These are phyloP conservation scores for Festucalex cinctus DNA, from an alignment of 2,113 vertebrate species.

Conservation along the genomic window DNA sequence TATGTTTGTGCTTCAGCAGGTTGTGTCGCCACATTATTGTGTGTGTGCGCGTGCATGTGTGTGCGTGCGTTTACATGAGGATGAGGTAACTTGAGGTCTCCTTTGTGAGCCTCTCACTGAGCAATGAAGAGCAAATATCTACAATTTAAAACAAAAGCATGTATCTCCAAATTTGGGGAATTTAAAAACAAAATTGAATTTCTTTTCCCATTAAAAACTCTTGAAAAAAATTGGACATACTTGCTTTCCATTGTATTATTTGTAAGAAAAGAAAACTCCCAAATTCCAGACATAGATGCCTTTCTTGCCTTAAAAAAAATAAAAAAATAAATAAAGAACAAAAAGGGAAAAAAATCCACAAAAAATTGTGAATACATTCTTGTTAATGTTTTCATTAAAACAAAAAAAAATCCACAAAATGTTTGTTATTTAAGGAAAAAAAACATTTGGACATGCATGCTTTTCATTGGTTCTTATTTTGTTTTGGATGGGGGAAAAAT, in stretches of 20 bases:
- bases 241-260: too few relatives aligned
- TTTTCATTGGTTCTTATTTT: not conserved
- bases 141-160: not conserved
- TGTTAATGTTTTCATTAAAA: not conserved
- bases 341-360: not conserved
- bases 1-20: constrained; percentile 62
- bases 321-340: too few relatives aligned
- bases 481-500: not conserved
- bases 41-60: constrained; percentile 28
- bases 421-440: too few relatives aligned
- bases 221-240: too few relatives aligned
- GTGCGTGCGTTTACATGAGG: constrained; percentile 41
- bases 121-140: not conserved
- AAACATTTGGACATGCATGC: not conserved
- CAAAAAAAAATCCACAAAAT: not conserved
- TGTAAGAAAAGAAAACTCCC: too few relatives aligned
- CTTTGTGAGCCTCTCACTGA: constrained; percentile 19
- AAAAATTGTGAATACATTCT: not conserved
- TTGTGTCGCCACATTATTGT: constrained; percentile 28
- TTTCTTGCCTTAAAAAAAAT: too few relatives aligned
- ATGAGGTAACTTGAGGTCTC: constrained; percentile 35
- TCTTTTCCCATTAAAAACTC: not conserved
- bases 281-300: too few relatives aligned
- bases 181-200: not conserved
- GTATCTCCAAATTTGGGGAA: not conserved